Evolutionary conservation across 23 tunicate genomes (phyloP).

Genomic region (Ciona savignyi): DNA sequence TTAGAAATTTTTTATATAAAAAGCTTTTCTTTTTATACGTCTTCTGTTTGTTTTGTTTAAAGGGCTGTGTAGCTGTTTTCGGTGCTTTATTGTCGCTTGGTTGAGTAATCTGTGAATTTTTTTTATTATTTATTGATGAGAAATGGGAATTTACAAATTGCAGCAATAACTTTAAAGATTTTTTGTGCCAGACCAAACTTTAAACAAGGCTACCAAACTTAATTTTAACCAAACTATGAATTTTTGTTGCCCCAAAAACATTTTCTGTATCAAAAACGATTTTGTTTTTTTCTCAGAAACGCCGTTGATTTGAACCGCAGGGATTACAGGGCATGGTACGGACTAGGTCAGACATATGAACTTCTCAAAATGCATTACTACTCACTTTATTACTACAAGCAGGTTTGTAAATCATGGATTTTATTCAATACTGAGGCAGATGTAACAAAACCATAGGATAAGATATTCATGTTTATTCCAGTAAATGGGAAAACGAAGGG

Average conservation of each 20-base stretch:
- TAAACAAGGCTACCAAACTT: too few species aligned
- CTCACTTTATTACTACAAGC: conserved; percentile 79
- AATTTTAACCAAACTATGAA: too few species aligned
- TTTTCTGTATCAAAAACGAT: too few species aligned
- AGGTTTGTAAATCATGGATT: conserved; percentile 11
- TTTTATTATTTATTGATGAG: neutral
- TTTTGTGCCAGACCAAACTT: too few species aligned
- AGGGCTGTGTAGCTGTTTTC: too few species aligned
- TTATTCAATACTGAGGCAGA: neutral
- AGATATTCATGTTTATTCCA: too few species aligned
- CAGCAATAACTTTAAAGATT: too few species aligned
- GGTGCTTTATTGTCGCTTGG: neutral
- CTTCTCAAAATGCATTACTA: conserved; percentile 59
- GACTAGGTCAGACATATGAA: conserved; percentile 97
- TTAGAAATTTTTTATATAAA: too few species aligned
- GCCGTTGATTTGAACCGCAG: conserved; percentile 81
- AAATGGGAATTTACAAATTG: neutral
- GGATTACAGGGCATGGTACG: conserved; percentile 97
- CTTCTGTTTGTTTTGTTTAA: too few species aligned
- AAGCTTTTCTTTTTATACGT: too few species aligned
- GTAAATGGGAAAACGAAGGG: too few species aligned
- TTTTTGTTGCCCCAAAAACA: too few species aligned
- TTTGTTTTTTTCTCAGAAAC: conserved; percentile 27
- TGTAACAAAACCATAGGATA: neutral
- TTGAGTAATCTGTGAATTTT: neutral